Evolutionary conservation across 2,797 vertebrate species (phyloP), one percentile per base, ranked within the genome.

Genomic region (Lepus oiostolus): DNA sequence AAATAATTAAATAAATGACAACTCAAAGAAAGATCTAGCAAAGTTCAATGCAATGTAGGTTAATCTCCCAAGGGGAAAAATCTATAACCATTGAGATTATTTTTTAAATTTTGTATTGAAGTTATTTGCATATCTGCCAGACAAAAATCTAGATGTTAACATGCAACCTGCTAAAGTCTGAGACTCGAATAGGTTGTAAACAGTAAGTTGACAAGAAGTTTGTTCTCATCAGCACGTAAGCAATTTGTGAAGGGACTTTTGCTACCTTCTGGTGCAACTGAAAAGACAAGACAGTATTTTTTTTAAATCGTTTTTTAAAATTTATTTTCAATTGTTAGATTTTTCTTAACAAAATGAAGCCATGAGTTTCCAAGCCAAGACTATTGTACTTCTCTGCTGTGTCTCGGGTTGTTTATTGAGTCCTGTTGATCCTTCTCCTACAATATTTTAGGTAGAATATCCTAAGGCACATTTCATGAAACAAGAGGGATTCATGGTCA

Each of bases 301-400:
- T 58, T 16, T 5, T 1, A 58, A 58, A 58, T 42, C 42, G 9
- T 54, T 88, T 88, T 54, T 50, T 85, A 63, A 62, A 10, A 11
- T 10, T 54, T 68, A 42, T 72, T 81, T 38, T 79, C 38, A 91
- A n/a, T 2, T 70, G 91, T 70, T 32, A 88, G 22, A 22, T 62
- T 91, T 90, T 74, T 86, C 70, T 90, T 67, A 74, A 47, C 54
- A 68, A 68, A 67, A 62, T 86, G 38, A 90, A 91, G 19, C 30
- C 16, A 63, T 11, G 5, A 58, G 65, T 50, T 81, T 19, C 9
- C 35, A 38, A 30, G 47, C 21, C 32, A 50, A 50, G 35, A 38
- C 38, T 24, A 62, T 16, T 11, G 2, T 77, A 28, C 16, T 71
- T 85, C n/a, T 42, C 75, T 35, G 12, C n/a, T 21, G 1, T 28